Conservation (phyloP, 2,797 vertebrate genomes). For the Jordanella pulchra region DNA sequence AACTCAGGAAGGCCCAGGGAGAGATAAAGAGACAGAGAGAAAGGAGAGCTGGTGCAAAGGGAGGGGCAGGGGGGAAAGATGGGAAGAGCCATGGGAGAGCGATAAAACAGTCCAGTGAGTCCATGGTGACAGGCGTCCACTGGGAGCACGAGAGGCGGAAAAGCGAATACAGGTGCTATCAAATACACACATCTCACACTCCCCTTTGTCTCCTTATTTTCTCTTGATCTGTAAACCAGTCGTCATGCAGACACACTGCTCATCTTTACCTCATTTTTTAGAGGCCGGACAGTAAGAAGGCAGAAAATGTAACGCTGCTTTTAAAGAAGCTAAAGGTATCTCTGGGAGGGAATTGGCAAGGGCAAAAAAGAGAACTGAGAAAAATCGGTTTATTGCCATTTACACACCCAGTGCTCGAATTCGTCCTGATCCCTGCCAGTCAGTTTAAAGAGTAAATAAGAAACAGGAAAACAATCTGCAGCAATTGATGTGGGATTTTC, state of each 20-base stretch:
- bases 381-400: conserved; percentile 56
- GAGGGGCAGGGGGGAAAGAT: conserved; percentile 5
- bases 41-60: conserved; percentile 34
- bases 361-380: conserved; percentile 34
- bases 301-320: conserved; percentile 47
- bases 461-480: conserved; percentile 13
- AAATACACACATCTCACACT: conserved; percentile 66
- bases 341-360: conserved; percentile 42
- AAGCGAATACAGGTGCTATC: conserved; percentile 72
- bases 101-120: conserved; percentile 77
- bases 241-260: conserved; percentile 31
- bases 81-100: conserved; percentile 58
- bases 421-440: conserved; percentile 36
- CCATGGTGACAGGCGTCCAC: conserved; percentile 73
- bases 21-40: conserved; percentile 62
- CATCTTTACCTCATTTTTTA: conserved; percentile 37
- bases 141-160: conserved; percentile 66
- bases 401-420: conserved; percentile 58
- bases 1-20: conserved; percentile 49
- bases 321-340: conserved; percentile 46
- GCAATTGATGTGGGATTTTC: conserved; percentile 1
- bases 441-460: conserved; percentile 21
- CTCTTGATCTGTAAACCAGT: conserved; percentile 47
- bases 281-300: conserved; percentile 27
- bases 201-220: conserved; percentile 60